Evolutionary conservation across 2,888 invertebrate genomes (phyloP), one percentile per base, ranked within the genome.

Genomic region (Bombylius discolor): DNA sequence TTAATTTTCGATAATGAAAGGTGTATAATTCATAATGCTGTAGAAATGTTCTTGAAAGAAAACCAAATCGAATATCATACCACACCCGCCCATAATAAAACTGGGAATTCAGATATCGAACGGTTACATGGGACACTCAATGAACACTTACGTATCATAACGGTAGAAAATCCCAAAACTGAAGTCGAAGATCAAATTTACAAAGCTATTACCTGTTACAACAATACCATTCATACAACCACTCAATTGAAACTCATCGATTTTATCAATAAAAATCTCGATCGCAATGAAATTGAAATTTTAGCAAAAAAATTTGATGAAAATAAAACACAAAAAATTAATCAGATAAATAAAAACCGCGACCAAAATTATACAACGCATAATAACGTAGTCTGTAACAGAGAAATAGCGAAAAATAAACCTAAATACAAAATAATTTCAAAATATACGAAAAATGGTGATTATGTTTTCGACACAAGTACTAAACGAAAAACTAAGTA

Each of bases 31-130:
- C 53, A 58, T 31, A 51, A 23, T 45, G 9, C 34, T 4, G 51
- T 55, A 5, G 14, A 47, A 33, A n/a, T 49, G 47, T 55, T 55
- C 32, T 33, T 55, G 3, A 51, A 51, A 36, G 55, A 55, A 39
- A 56, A 54, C 11, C 5, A 36, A 9, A 59, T 52, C 5, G 49
- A 52, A 14, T 52, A 52, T 13, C 58, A 59, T 45, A 4, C 34
- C 13, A 59, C 54, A 12, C 56, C 56, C 34, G 44, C 56, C 13
- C 45, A 50, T 14, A 23, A 46, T 7, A 56, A 59, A 53, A 55
- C 56, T n/a, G 59, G 56, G 1, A 59, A 59, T 39, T 12, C 55
- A 3, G 55, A 55, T 23, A 52, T 57, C 12, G 55, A 59, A 33
- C 36, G 56, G 42, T 49, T 59, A 13, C 56, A 55, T 14, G 53